These are phyloP conservation scores for Menidia beryllina DNA, from an alignment of 2,113 vertebrate species.

Conservation along the genomic window DNA sequence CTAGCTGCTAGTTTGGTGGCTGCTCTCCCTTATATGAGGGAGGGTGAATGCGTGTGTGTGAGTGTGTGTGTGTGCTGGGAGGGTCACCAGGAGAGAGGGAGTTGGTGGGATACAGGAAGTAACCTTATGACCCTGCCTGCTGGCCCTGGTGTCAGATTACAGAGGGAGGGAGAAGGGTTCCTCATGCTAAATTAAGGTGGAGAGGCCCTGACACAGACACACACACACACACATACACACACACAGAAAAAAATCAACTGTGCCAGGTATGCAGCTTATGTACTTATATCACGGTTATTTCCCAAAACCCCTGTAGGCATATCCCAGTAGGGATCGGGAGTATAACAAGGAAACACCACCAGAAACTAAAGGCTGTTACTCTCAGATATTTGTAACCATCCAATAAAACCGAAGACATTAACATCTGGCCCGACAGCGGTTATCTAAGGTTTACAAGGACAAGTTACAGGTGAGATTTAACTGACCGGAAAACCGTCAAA, in stretches of 20 bases:
- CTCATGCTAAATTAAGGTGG: constrained; percentile 54
- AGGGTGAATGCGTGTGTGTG: constrained; percentile 30
- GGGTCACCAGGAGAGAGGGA: constrained; percentile 59
- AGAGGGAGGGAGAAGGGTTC: constrained; percentile 6
- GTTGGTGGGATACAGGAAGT: constrained; percentile 88
- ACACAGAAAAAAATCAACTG: constrained; percentile 12
- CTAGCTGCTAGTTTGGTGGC: constrained; percentile 85
- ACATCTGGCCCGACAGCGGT: too few relatives aligned
- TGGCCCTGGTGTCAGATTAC: constrained; percentile 84
- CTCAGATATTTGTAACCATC: too few relatives aligned
- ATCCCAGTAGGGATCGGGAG: too few relatives aligned
- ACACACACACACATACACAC: constrained; percentile 27
- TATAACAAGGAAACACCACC: too few relatives aligned
- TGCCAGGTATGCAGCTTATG: constrained; percentile 15
- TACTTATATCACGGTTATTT: too few relatives aligned
- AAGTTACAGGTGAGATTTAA: too few relatives aligned
- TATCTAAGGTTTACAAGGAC: too few relatives aligned
- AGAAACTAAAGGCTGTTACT: too few relatives aligned
- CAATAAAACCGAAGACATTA: too few relatives aligned
- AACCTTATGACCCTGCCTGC: constrained; percentile 94
- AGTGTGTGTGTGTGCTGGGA: neutral
- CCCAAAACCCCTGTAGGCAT: too few relatives aligned
- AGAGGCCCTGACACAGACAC: constrained; percentile 35
- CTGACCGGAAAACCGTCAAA: too few relatives aligned
- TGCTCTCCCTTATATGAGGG: constrained; percentile 81